Conservation (phyloP, 2,888 invertebrate genomes). For the Laspeyria flexula region DNA sequence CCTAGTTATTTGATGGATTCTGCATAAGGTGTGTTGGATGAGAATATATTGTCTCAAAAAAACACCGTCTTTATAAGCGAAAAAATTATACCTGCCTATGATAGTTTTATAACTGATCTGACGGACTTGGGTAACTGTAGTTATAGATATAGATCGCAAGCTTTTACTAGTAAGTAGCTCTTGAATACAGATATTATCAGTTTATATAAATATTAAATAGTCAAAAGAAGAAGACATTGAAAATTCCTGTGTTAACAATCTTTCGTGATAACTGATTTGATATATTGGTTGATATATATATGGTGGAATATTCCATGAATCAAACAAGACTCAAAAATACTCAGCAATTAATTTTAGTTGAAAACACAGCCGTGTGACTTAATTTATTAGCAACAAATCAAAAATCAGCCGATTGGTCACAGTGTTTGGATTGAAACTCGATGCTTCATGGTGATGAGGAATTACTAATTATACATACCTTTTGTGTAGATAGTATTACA, state of each 20-base stretch:
- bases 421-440: slow-evolving; percentile 23
- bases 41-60: too few relatives aligned
- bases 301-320: neutral
- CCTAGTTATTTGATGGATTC: neutral
- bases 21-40: neutral
- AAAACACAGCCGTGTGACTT: slow-evolving; percentile 28
- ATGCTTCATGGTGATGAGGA: slow-evolving; percentile 40
- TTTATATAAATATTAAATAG: too few relatives aligned
- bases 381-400: slow-evolving; percentile 37
- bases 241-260: too few relatives aligned
- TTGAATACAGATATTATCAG: too few relatives aligned
- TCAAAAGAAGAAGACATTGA: too few relatives aligned
- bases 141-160: too few relatives aligned
- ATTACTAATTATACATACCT: slow-evolving; percentile 37
- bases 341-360: neutral
- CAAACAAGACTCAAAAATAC: neutral
- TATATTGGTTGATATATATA: neutral
- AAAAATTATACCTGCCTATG: too few relatives aligned
- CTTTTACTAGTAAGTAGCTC: too few relatives aligned
- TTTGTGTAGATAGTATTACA: slow-evolving; percentile 58
- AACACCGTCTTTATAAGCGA: too few relatives aligned
- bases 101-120: too few relatives aligned
- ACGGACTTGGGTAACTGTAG: too few relatives aligned
- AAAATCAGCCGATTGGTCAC: slow-evolving; percentile 44
- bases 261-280: too few relatives aligned